phyloP scores from a whole-genome alignment of 2,888 invertebrate genomes.

The Agelastica alni region DNA sequence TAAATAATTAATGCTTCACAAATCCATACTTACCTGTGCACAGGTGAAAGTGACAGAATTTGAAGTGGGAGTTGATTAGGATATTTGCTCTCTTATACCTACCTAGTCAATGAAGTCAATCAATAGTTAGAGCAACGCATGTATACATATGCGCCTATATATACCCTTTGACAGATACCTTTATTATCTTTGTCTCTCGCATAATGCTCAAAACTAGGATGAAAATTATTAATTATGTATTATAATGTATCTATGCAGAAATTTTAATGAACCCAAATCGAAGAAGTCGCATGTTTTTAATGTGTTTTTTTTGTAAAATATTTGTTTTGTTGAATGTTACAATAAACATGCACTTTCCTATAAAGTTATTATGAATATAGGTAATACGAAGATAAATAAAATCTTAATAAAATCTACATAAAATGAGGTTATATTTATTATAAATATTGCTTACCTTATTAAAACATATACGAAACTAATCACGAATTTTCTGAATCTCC shows the following conservation, averaged over 20 bases:
- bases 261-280: too few species aligned
- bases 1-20: constrained; percentile 3
- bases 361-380: too few species aligned
- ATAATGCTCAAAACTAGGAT: constrained; percentile 1
- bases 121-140: constrained; percentile 45
- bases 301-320: not conserved
- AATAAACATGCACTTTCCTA: not conserved
- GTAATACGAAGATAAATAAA: too few species aligned
- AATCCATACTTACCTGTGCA: constrained; percentile 27
- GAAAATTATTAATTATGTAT: not conserved
- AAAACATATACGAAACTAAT: constrained; percentile 30
- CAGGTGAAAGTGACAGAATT: constrained; percentile 30
- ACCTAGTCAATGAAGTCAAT: constrained; percentile 45
- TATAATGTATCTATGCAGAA: too few species aligned
- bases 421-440: not conserved
- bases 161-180: too few species aligned
- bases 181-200: constrained; percentile 12
- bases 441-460: constrained; percentile 35
- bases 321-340: not conserved
- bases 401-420: too few species aligned
- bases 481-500: constrained; percentile 36
- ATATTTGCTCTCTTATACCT: constrained; percentile 43
- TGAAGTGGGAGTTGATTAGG: constrained; percentile 40
- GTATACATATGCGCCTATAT: constrained; percentile 42
- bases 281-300: too few species aligned